phyloP scores from a whole-genome alignment of 2,113 vertebrate species.

The Lepus americanus region DNA sequence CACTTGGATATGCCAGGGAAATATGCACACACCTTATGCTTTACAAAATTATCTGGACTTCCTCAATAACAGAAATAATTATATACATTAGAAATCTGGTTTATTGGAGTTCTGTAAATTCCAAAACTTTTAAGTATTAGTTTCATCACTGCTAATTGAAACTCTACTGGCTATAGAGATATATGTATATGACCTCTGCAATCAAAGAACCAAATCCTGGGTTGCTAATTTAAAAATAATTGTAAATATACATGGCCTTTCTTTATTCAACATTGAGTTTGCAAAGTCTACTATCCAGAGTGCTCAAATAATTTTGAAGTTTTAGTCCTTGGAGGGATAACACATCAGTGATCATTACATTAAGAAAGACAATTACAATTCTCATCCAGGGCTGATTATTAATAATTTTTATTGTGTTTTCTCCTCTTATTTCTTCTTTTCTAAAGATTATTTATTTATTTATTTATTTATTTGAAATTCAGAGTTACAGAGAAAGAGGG shows the following conservation, averaged over 20 bases:
- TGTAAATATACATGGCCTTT: not conserved
- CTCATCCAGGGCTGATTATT: not conserved
- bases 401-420: not conserved
- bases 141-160: constrained; percentile 55
- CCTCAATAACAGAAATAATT: constrained; percentile 5
- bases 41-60: constrained; percentile 54
- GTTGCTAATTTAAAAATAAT: constrained; percentile 52
- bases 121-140: not conserved
- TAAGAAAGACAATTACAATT: not conserved
- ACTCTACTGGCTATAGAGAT: not conserved
- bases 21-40: not conserved
- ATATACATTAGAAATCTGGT: constrained; percentile 37
- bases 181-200: not conserved
- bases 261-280: constrained; percentile 44
- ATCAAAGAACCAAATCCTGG: constrained; percentile 5
- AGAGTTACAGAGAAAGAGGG: too few species aligned
- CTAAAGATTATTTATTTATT: too few species aligned
- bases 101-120: constrained; percentile 40
- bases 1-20: not conserved
- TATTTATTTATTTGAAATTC: too few species aligned
- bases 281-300: not conserved
- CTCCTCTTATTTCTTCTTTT: constrained; percentile 16
- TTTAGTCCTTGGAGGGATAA: not conserved
- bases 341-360: not conserved
- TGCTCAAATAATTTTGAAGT: constrained; percentile 11